A percentile compares a stretch with the other conserved stretches of the same genome.
Conservation (phyloP, 2,113 vertebrate species). For the Otolemur garnettii region DNA sequence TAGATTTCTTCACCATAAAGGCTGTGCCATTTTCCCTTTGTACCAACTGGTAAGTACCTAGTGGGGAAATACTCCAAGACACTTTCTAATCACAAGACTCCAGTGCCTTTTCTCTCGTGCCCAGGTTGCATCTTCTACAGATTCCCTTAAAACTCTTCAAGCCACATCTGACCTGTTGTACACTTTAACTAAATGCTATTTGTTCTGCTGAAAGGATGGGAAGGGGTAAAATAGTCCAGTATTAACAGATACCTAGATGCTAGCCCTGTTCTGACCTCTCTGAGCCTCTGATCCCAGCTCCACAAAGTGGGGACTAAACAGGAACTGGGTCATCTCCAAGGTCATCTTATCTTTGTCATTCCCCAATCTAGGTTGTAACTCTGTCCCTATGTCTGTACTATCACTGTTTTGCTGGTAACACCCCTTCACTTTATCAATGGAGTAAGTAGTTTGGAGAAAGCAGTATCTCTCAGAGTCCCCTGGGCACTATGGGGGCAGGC, state of each 20-base stretch:
- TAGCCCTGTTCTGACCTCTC: neutral
- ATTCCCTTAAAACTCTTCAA: neutral
- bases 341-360: neutral
- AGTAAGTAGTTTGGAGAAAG: neutral
- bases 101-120: fast-evolving
- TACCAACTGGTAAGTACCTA: neutral
- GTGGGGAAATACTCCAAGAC: neutral
- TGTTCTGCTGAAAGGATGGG: neutral
- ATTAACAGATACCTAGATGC: neutral
- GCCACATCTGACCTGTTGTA: neutral
- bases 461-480: neutral
- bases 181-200: neutral
- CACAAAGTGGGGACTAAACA: neutral
- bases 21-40: neutral
- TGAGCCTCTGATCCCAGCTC: neutral
- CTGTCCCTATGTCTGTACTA: neutral
- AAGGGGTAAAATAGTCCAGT: neutral
- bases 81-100: neutral
- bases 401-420: neutral
- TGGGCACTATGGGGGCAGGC: neutral
- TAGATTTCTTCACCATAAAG: neutral
- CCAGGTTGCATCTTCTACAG: neutral
- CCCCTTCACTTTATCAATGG: neutral
- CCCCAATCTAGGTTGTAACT: neutral
- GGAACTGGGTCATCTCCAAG: neutral